A percentile compares a stretch with the other conserved stretches of the same genome.
Conservation (phyloP, 2,797 vertebrate species). For the Falco biarmicus region DNA sequence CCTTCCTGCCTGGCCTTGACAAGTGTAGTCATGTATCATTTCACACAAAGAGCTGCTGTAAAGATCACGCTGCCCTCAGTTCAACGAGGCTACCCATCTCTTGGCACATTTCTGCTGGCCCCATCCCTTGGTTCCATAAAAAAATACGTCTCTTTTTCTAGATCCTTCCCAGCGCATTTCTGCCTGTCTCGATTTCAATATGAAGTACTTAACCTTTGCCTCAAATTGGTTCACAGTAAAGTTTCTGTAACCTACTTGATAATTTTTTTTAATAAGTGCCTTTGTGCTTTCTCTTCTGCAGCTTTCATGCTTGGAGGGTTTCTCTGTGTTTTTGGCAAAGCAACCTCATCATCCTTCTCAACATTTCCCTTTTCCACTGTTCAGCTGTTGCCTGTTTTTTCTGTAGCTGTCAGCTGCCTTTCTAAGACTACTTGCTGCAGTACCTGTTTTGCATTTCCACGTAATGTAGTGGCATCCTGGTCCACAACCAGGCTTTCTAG, state of each 20-base stretch:
- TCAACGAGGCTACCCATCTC: background rate
- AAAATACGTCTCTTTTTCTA: background rate
- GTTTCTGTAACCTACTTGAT: background rate
- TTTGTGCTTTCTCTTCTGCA: background rate
- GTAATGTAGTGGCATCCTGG: background rate
- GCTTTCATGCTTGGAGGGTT: background rate
- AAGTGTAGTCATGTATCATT: background rate
- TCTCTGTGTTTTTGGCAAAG: background rate
- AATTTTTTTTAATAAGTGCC: background rate
- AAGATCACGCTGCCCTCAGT: background rate
- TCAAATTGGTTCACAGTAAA: background rate
- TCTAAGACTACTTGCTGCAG: background rate
- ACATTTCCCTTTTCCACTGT: background rate
- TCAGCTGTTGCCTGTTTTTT: background rate
- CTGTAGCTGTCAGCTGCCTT: background rate
- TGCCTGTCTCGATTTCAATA: fast-evolving
- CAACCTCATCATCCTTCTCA: background rate
- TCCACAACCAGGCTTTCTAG: background rate
- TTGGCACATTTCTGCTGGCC: background rate
- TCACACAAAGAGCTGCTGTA: background rate
- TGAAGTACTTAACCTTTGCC: background rate
- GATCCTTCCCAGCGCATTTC: no score
- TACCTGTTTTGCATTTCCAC: background rate
- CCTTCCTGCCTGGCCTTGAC: background rate
- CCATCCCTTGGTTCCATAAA: background rate